Evolutionary conservation across 2,797 vertebrate genomes (phyloP), one percentile per base, ranked within the genome.

Genomic region (Sternotherus odoratus): DNA sequence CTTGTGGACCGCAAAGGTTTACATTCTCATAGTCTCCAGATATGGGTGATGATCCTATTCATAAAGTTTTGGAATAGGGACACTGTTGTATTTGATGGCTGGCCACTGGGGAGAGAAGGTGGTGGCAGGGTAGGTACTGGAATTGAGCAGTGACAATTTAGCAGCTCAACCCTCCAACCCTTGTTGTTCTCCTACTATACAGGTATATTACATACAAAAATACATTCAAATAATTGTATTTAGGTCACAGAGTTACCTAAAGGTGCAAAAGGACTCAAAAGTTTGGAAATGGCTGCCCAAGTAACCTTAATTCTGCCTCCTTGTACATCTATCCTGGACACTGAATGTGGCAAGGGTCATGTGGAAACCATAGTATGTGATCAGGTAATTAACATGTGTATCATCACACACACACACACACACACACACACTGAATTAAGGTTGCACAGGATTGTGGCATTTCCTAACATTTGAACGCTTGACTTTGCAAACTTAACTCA

Each of bases 11-110:
- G 72, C 39, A 46, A 26, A 75, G 24, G 39, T 75, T 69, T 39
- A 69, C 11, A 2, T 36, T 69, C 66, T 39, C 21, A 12, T 39
- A 2, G 0, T 33, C 30, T 2, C 24, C 3, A 12, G 21, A 8
- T 8, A 1, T 2, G 51, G 54, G 54, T 77, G 12, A 49, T 85
- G 0, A 83, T 26, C 79, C 79, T 94, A 24, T 90, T 90, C 86
- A 69, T 91, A 83, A 88, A 85, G 87, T 72, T 66, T 69, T 39
- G 85, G 57, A 50, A 94, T 82, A 87, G 51, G 83, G 90, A 85
- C 79, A 39, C 0, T 0, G 66, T 87, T 80, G 15, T 89, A 80
- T 82, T 89, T 87, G 95, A 77, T 57, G 77, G 13, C 57, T 60
- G 33, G 57, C 28, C 30, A 13, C 30, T 16, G 57, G 57, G 57